Evolutionary conservation across 2,888 invertebrate species (phyloP).

Genomic region (Drosophila suboccidentalis): DNA sequence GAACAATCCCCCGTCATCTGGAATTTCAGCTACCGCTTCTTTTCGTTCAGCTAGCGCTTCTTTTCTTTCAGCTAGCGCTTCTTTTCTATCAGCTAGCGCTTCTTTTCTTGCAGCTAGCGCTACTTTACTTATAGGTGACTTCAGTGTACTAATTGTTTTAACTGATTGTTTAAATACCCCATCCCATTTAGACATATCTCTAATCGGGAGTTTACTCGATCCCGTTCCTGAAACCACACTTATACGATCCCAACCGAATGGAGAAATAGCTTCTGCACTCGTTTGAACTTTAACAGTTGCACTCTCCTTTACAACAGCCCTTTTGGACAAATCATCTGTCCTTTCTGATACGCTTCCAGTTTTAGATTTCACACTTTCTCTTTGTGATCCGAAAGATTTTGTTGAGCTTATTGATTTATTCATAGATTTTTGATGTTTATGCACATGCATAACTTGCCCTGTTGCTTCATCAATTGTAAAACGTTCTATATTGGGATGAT

Average conservation of each 20-base stretch:
- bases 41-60: neutral
- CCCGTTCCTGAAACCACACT: neutral
- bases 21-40: neutral
- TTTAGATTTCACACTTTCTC: no score
- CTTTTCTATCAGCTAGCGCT: no score
- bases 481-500: neutral
- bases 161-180: neutral
- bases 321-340: no score
- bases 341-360: no score
- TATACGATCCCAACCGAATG: neutral
- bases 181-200: slow-evolving; percentile 14
- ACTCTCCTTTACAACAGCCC: no score
- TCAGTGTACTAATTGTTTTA: neutral
- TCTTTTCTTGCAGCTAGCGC: neutral
- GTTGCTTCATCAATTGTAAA: neutral
- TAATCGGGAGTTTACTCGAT: neutral
- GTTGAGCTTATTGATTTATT: no score
- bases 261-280: neutral
- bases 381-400: no score
- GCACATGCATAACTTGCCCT: neutral
- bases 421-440: neutral
- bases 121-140: neutral
- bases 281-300: neutral
- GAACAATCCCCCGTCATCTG: neutral
- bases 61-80: neutral